Base-by-base conservation (phyloP, 2,797 vertebrate species). In the Falco novaeseelandiae region DNA sequence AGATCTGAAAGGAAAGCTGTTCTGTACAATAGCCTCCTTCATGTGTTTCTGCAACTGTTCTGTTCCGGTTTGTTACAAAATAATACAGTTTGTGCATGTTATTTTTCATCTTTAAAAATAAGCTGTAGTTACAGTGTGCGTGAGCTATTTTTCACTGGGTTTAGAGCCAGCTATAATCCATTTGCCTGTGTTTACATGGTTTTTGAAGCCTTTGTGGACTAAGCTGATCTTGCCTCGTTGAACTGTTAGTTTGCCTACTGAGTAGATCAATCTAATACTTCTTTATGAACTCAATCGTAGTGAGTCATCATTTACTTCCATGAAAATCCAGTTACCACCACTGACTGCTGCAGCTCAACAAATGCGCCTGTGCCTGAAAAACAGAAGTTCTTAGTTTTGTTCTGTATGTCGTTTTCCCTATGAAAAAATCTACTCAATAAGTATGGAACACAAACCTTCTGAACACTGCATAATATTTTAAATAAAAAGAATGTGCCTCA, bases 31-130 rank as follows among this genome's bases (percentile, higher is more conserved):
- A 89, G 71, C 83, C 57, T 89, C n/a, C 89, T 92, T 83, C 63
- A 48, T 89, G 14, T 95, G 63, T 94, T 94, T 91, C 74, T 97
- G 96, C 72, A 93, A 96, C 34, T 92, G 67, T 91, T 96, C 81
- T 87, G 40, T 86, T 96, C 87, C 7, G 6, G 57, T 78, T 91
- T 83, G 26, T 48, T 87, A 54, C 32, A 74, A 80, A 95, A 87
- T 74, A 92, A 91, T 89, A 40, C 17, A 34, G 27, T 63, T 77
- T 83, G 26, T 72, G 14, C 32, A 87, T 12, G 2, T 65, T 93
- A 54, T 63, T 90, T 95, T 87, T 91, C 42, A 32, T 78, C n/a
- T 89, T 89, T 80, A 74, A 90, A 92, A 89, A 89, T 46, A 83
- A 63, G 18, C 44, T 55, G 34, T 65, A 90, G 67, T 74, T 93